Evolutionary conservation across 2,888 invertebrate genomes (phyloP), one percentile per base, ranked within the genome.

Genomic region (Achlya flavicornis): DNA sequence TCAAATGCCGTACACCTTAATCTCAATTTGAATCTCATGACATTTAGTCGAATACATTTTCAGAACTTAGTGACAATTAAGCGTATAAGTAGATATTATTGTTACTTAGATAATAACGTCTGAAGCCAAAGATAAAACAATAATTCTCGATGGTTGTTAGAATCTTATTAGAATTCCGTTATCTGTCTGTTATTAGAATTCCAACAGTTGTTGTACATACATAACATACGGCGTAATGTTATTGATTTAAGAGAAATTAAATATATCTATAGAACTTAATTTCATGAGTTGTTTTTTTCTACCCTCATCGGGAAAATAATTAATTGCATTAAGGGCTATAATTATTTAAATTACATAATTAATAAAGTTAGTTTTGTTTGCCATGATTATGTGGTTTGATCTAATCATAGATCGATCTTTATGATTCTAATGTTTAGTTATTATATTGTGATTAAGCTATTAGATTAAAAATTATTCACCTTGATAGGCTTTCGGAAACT

Each of bases 151-250:
- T 65, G 67, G 60, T 69, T 58, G 66, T 63, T 68, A 71, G 69
- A 26, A 26, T 26, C 26, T 71, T 63, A 67, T 66, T 64, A 69
- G 58, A 76, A 78, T 80, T 73, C 78, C 74, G 67, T 26, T 26
- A 26, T 26, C 26, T 26, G 67, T 63, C 68, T 72, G 69, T 71
- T 63, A 67, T 66, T 64, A 69, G 58, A 76, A 78, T 80, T 73
- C 78, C 74, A 67, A 72, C 74, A 74, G 71, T 85, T 86, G 75
- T 87, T 91, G 91, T 91, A 90, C 88, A 89, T 90, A 91, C 86
- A 86, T 79, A 82, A 81, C 80, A 78, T 81, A 77, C 71, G 76
- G 81, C 76, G 76, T 81, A 80, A 80, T 87, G 79, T 88, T 86
- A 86, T 86, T 84, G 77, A 83, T 76, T 79, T 85, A 87, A 87